phyloP scores from a whole-genome alignment of 1,140 invertebrate genomes.

The Rhizoglyphus robini region DNA sequence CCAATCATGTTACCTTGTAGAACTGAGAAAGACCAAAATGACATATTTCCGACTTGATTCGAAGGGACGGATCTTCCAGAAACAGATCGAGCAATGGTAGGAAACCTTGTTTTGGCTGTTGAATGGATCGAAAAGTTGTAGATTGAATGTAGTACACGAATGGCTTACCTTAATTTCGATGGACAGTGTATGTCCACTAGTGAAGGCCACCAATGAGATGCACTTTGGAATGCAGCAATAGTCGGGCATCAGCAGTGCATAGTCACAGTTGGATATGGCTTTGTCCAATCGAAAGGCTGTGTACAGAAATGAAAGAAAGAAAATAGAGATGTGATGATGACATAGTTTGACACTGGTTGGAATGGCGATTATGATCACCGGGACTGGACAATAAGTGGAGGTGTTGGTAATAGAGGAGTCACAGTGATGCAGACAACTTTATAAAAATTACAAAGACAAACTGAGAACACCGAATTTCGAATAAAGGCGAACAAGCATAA shows the following conservation, averaged over 20 bases:
- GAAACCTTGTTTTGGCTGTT: slow-evolving; percentile 28
- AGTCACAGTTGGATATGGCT: slow-evolving; percentile 19
- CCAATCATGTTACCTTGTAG: slow-evolving; percentile 11
- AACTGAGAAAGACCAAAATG: slow-evolving; percentile 24
- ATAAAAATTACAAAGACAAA: too few relatives aligned
- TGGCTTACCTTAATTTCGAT: slow-evolving; percentile 8
- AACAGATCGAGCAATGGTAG: slow-evolving; percentile 16
- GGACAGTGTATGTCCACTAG: too few relatives aligned
- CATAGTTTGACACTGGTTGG: not conserved
- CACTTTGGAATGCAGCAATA: too few relatives aligned
- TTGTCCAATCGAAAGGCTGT: slow-evolving; percentile 21
- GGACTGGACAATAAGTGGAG: too few relatives aligned
- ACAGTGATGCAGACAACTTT: too few relatives aligned
- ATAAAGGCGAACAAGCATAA: too few relatives aligned
- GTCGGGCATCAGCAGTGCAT: slow-evolving; percentile 20
- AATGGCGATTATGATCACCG: not conserved
- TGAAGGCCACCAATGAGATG: too few relatives aligned
- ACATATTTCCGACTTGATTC: slow-evolving; percentile 24
- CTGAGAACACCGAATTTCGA: too few relatives aligned
- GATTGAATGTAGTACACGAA: too few relatives aligned
- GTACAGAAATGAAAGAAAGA: too few relatives aligned
- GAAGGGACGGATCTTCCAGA: not conserved
- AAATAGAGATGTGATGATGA: not conserved
- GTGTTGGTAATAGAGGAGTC: too few relatives aligned
- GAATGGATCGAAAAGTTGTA: not conserved